Evolutionary conservation across 1,140 invertebrate species (phyloP).

Genomic region (Solen grandis): DNA sequence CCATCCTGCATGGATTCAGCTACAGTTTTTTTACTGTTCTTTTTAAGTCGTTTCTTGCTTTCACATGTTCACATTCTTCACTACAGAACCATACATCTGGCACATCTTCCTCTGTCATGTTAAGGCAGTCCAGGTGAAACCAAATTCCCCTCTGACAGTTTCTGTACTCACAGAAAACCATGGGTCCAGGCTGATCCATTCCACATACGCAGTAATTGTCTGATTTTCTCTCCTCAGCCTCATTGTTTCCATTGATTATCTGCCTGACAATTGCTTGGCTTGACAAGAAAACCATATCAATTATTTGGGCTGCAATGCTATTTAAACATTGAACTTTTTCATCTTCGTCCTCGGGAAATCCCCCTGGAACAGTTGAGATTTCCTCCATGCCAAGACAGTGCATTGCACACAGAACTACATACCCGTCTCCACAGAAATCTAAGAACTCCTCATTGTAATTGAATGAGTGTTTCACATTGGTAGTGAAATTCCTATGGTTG

Average conservation of each 20-base stretch:
- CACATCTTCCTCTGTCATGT: conserved; percentile 15
- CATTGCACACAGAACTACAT: background rate
- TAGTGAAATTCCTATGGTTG: conserved; percentile 16
- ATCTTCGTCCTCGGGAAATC: background rate
- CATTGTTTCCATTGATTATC: background rate
- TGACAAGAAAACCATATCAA: conserved; percentile 13
- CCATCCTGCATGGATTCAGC: background rate
- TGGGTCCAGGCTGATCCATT: background rate
- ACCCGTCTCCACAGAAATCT: conserved; percentile 12
- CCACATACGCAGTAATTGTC: conserved; percentile 3
- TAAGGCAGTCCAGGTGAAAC: conserved; percentile 45
- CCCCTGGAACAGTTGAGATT: background rate
- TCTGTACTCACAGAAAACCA: conserved; percentile 37
- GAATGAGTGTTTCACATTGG: conserved; percentile 30
- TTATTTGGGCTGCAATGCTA: conserved; percentile 4
- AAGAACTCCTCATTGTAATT: conserved; percentile 13
- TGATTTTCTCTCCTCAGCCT: background rate
- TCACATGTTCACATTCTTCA: background rate
- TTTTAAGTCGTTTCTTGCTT: background rate
- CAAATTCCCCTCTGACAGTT: conserved; percentile 33
- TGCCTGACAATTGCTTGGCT: background rate
- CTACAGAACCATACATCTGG: conserved; percentile 8
- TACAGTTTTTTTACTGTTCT: conserved; percentile 2
- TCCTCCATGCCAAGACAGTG: background rate
- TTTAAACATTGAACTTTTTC: background rate